Evolutionary conservation across 1,140 invertebrate genomes (phyloP).

Genomic region (Hycleus cichorii): DNA sequence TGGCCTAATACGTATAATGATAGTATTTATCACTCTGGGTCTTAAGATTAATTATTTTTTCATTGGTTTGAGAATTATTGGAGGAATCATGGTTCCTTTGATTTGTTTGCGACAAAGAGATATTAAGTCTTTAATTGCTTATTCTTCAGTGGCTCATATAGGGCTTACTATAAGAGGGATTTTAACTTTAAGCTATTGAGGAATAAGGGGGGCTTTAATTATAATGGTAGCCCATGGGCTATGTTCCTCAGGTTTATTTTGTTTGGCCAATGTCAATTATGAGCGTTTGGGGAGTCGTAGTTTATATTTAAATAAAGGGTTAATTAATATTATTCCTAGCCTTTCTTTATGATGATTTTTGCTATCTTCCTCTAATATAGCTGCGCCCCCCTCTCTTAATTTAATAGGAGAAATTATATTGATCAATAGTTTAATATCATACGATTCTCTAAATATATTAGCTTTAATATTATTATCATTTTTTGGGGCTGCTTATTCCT

Average conservation of each 20-base stretch:
- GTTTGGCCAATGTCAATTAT: slow-evolving; percentile 58
- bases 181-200: slow-evolving; percentile 43
- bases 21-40: slow-evolving; percentile 1
- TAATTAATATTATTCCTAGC: slow-evolving; percentile 44
- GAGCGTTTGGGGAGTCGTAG: slow-evolving; percentile 44
- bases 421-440: slow-evolving; percentile 45
- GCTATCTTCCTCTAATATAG: slow-evolving; percentile 47
- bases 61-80: slow-evolving; percentile 48
- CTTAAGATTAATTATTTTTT: slow-evolving; percentile 44
- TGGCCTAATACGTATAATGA: too few species aligned
- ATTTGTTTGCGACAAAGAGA: slow-evolving; percentile 54
- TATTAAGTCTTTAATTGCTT: slow-evolving; percentile 56
- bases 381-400: slow-evolving; percentile 43
- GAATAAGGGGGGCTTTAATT: slow-evolving; percentile 43
- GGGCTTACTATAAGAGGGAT: slow-evolving; percentile 45
- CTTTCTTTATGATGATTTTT: slow-evolving; percentile 55
- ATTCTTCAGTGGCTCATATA: slow-evolving; percentile 57
- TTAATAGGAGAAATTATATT: slow-evolving; percentile 51
- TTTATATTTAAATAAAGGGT: slow-evolving; percentile 43
- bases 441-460: slow-evolving; percentile 42
- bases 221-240: slow-evolving; percentile 58
- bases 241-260: slow-evolving; percentile 62
- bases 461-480: slow-evolving; percentile 45
- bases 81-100: slow-evolving; percentile 48
- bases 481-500: slow-evolving; percentile 43